phyloP scores from a whole-genome alignment of 2,113 vertebrate genomes.

The Vanacampus margaritifer region DNA sequence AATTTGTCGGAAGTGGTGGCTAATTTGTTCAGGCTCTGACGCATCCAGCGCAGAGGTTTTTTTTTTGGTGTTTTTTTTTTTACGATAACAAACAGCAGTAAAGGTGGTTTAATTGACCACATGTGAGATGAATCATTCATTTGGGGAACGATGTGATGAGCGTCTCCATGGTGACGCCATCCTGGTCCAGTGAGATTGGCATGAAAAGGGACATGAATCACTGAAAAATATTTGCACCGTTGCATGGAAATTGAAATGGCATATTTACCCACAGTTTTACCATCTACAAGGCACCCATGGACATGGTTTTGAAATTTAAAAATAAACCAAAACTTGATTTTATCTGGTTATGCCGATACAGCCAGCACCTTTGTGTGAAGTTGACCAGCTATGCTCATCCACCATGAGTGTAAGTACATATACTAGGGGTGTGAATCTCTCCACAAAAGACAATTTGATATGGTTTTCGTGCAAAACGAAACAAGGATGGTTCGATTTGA shows the following conservation, averaged over 20 bases:
- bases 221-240: not conserved
- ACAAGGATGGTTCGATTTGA: too few species aligned
- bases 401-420: not conserved
- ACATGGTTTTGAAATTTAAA: not conserved
- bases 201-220: slow-evolving; percentile 28
- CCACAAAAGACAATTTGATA: too few species aligned
- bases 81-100: slow-evolving; percentile 58
- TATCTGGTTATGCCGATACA: not conserved
- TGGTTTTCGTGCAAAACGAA: too few species aligned
- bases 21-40: slow-evolving; percentile 58
- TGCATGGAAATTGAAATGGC: slow-evolving; percentile 1
- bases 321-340: not conserved
- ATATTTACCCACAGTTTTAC: not conserved
- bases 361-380: not conserved
- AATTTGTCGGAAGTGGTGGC: slow-evolving; percentile 44
- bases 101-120: slow-evolving; percentile 52
- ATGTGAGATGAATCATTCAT: slow-evolving; percentile 60
- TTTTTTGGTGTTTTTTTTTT: not conserved
- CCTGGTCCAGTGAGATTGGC: slow-evolving; percentile 17
- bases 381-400: not conserved
- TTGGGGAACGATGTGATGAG: slow-evolving; percentile 15
- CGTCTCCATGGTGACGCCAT: slow-evolving; percentile 25
- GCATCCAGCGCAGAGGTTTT: slow-evolving; percentile 48
- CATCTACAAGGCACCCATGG: not conserved
- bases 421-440: not conserved